phyloP scores from a whole-genome alignment of 2,797 vertebrate species.

The Salmo trutta region DNA sequence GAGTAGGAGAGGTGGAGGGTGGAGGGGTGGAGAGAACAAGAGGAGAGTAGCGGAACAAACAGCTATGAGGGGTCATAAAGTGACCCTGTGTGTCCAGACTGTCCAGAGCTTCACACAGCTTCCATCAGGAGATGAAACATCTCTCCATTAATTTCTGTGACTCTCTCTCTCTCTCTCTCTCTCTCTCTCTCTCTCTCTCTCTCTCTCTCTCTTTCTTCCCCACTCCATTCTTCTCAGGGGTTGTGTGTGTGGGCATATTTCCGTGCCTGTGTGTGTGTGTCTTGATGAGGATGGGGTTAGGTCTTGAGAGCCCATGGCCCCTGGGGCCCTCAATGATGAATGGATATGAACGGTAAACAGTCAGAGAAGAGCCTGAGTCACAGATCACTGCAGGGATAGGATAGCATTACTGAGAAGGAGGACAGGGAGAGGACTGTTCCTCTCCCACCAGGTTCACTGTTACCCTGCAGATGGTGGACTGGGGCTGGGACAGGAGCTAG shows the following conservation, averaged over 20 bases:
- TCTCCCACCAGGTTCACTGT: constrained; percentile 10
- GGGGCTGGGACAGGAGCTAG: constrained; percentile 16
- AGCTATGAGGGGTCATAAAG: constrained; percentile 25
- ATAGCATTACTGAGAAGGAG: constrained; percentile 16
- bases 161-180: neutral
- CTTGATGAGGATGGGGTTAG: constrained; percentile 26
- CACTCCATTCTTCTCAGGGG: neutral
- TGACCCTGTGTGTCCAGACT: constrained; percentile 10
- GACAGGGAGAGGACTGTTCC: constrained; percentile 36
- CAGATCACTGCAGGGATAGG: neutral
- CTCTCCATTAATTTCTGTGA: neutral
- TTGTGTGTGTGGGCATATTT: constrained; percentile 6
- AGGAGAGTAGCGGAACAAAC: constrained; percentile 41
- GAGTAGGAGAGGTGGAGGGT: neutral
- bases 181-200: too few species aligned
- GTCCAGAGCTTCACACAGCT: neutral
- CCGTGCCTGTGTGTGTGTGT: constrained; percentile 3
- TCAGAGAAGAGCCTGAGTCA: constrained; percentile 13
- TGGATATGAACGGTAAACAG: constrained; percentile 47
- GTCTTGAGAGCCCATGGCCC: constrained; percentile 19
- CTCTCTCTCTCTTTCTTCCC: neutral
- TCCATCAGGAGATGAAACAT: constrained; percentile 8
- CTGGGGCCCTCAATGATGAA: constrained; percentile 41
- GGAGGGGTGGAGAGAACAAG: constrained; percentile 5
- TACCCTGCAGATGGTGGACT: constrained; percentile 15